Conservation (phyloP, 2,797 vertebrate species). For the Semotilus atromaculatus region DNA sequence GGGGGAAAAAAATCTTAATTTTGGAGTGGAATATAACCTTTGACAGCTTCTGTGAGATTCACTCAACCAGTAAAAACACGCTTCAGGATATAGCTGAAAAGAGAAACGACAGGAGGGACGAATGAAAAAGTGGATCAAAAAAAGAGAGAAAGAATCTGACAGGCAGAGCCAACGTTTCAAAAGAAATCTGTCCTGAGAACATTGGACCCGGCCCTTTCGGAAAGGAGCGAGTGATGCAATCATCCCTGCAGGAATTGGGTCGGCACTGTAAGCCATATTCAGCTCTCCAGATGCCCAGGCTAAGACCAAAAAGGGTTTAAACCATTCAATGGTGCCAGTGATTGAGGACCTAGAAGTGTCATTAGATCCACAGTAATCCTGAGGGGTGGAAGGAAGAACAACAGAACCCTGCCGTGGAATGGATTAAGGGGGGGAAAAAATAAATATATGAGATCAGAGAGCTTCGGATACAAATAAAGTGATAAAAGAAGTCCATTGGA, state of each 20-base stretch:
- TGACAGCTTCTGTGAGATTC: slow-evolving; percentile 6
- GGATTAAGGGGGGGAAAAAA: slow-evolving; percentile 26
- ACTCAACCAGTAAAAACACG: slow-evolving; percentile 12
- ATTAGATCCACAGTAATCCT: slow-evolving; percentile 61
- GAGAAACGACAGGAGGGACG: slow-evolving; percentile 25
- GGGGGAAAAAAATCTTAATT: background rate
- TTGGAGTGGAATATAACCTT: background rate
- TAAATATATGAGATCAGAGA: slow-evolving; percentile 49
- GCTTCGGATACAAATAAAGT: slow-evolving; percentile 53
- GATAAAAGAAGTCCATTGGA: slow-evolving; percentile 26
- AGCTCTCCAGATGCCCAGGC: slow-evolving; percentile 74
- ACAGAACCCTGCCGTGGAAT: slow-evolving; percentile 42
- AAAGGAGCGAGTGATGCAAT: slow-evolving; percentile 76
- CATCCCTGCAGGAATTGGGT: slow-evolving; percentile 76
- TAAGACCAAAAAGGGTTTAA: slow-evolving; percentile 74
- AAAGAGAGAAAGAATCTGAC: slow-evolving; percentile 47
- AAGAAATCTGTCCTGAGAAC: slow-evolving; percentile 79
- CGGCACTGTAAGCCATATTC: slow-evolving; percentile 71
- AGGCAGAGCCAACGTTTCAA: slow-evolving; percentile 69
- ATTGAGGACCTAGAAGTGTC: slow-evolving; percentile 67
- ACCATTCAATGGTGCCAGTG: slow-evolving; percentile 69
- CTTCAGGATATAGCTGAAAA: slow-evolving; percentile 27
- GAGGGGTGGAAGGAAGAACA: slow-evolving; percentile 44
- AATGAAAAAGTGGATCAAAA: slow-evolving; percentile 45
- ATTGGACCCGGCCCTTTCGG: slow-evolving; percentile 77